Percentiles rank a stretch among this genome's conserved stretches.
phyloP scores from a whole-genome alignment of 2,113 vertebrate species.

The Anolis sagrei region DNA sequence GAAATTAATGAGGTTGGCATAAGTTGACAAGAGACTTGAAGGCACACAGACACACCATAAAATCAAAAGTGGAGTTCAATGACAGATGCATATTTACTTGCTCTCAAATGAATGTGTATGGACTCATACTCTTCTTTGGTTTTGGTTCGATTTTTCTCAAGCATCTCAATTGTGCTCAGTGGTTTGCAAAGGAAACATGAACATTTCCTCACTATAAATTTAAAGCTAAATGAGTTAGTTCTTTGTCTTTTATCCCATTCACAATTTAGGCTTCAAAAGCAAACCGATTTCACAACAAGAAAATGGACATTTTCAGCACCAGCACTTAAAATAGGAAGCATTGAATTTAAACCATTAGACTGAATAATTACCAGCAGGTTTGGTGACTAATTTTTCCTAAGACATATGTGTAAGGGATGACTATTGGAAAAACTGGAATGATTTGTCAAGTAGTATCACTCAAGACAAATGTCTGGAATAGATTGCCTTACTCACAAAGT shows the following conservation, averaged over 20 bases:
- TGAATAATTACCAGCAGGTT: constrained; percentile 51
- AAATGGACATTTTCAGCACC: constrained; percentile 50
- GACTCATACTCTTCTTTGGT: background rate
- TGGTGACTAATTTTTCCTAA: constrained; percentile 53
- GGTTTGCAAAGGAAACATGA: constrained; percentile 42
- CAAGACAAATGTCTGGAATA: constrained; percentile 49
- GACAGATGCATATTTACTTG: background rate
- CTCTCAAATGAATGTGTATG: background rate
- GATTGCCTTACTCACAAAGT: constrained; percentile 51
- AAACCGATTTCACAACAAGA: constrained; percentile 47
- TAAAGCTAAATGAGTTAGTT: constrained; percentile 37
- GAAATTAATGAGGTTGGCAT: no score
- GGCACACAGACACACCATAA: no score
- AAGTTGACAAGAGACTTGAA: no score
- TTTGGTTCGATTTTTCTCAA: constrained; percentile 25
- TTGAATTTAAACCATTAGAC: constrained; percentile 50
- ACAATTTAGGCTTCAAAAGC: constrained; percentile 22
- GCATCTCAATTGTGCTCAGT: constrained; percentile 46
- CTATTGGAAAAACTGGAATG: constrained; percentile 58
- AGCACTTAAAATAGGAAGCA: constrained; percentile 52
- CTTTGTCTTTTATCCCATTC: constrained; percentile 37
- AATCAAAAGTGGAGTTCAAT: background rate
- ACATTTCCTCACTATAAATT: constrained; percentile 37
- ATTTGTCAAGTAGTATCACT: constrained; percentile 50
- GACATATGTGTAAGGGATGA: constrained; percentile 61